Conservation (phyloP, 35 echinoderm and acorn worm genomes). For the Heliocidaris erythrogramma region DNA sequence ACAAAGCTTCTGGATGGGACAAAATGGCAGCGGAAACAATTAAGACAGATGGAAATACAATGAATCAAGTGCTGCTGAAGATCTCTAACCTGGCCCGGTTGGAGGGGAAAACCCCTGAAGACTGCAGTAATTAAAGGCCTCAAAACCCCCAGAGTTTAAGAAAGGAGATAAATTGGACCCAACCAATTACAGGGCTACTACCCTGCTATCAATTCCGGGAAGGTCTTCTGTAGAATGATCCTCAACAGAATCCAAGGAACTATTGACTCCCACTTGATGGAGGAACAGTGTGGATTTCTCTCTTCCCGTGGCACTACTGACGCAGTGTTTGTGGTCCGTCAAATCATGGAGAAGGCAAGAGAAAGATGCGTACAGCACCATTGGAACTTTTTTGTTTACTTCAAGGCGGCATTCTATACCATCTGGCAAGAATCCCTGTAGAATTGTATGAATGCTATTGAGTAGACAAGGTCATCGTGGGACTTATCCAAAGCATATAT, state of each 20-base stretch:
- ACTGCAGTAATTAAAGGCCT: conserved; percentile 48
- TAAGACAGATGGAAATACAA: not conserved
- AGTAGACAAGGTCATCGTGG: not conserved
- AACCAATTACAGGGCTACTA: too few species aligned
- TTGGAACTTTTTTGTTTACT: not conserved
- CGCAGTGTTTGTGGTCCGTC: too few species aligned
- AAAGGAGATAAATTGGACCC: conserved; percentile 49
- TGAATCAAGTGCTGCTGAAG: conserved; percentile 47
- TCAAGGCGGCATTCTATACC: conserved; percentile 25
- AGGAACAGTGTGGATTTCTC: too few species aligned
- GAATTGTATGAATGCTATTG: not conserved
- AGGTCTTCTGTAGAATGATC: conserved; percentile 32
- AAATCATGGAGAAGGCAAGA: too few species aligned
- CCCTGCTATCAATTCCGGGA: not conserved
- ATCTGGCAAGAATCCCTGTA: not conserved
- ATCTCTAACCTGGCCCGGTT: not conserved
- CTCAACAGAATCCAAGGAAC: too few species aligned
- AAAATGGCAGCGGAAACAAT: conserved; percentile 27
- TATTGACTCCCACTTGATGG: too few species aligned
- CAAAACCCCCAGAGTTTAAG: conserved; percentile 55
- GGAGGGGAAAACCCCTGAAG: conserved; percentile 43
- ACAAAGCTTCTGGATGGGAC: too few species aligned
- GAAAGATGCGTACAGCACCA: not conserved
- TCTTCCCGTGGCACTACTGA: too few species aligned
- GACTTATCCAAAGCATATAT: not conserved